These are phyloP conservation scores for Rhinolophus ferrumequinum DNA, from an alignment of 2,113 vertebrate species.

Conservation along the genomic window DNA sequence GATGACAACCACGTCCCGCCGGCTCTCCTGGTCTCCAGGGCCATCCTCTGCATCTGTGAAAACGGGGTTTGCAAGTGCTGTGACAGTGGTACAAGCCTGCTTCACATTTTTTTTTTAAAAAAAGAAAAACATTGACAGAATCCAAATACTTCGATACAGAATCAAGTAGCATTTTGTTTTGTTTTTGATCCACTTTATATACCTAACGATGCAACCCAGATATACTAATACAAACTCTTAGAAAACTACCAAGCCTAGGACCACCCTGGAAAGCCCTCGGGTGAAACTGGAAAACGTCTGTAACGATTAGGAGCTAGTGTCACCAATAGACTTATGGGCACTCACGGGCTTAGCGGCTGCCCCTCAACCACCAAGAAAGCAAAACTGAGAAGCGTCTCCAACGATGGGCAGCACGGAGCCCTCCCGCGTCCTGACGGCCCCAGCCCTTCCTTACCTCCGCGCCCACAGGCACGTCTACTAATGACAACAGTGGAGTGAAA, in stretches of 20 bases:
- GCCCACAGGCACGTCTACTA: neutral
- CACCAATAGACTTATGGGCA: fast-evolving
- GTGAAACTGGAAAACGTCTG: neutral
- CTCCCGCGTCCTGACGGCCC: no score
- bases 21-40: constrained; percentile 59
- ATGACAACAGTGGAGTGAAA: neutral
- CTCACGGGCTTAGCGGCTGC: neutral
- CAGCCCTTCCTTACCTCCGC: neutral
- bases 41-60: constrained; percentile 82
- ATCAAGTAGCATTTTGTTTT: neutral
- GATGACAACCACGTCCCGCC: constrained; percentile 87
- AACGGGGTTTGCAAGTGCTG: no score
- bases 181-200: neutral
- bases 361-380: neutral
- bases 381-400: neutral
- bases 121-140: no score
- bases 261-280: neutral
- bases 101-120: neutral
- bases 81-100: neutral
- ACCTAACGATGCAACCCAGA: neutral
- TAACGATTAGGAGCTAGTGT: fast-evolving
- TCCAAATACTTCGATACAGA: neutral
- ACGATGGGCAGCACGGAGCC: neutral
- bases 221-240: neutral
- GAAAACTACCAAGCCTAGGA: fast-evolving